Base-by-base conservation (phyloP, 37 sponge, comb jelly and placozoan species). In the Eunapius fragilis region DNA sequence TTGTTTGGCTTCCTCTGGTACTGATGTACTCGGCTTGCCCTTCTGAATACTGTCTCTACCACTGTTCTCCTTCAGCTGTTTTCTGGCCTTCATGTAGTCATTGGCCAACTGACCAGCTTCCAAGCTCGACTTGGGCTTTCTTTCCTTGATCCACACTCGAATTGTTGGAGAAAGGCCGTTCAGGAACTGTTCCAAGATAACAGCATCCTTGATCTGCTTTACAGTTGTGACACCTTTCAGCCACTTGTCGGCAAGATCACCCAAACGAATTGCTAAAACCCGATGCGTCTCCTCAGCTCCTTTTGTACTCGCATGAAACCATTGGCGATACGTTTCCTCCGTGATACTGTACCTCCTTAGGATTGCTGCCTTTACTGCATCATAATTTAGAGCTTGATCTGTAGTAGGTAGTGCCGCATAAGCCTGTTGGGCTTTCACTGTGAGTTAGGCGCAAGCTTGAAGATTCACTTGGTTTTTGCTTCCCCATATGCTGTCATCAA, bases 391-490 rank as follows among this genome's bases (percentile, higher is more conserved):
- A 24, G 89, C 89, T n/a, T n/a, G n/a, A n/a, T n/a, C n/a, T n/a
- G n/a, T n/a, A n/a, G n/a, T n/a, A n/a, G n/a, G n/a, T n/a, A n/a
- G n/a, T n/a, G n/a, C n/a, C n/a, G n/a, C n/a, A 36, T 89, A 89
- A 4, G 83, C 78, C 33, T 76, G 75, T 71, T 77, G 83, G 28
- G 89, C 89, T 68, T 78, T 71, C 89, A 73, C n/a, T n/a, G 80
- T n/a, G n/a, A n/a, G n/a, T n/a, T n/a, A n/a, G n/a, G 71, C 9
- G 80, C 84, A 24, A 88, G 49, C 71, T 76, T 70, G 50, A 77
- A 77, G 47, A 45, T 45, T 9, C 7, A 45, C 9, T 45, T 45
- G 47, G 9, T 45, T 45, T 45, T 45, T n/a, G 47, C 47, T 45
- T 11, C 47, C 47, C 47, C 47, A 45, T 45, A 45, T 9, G 47